Conservation (phyloP, 2,888 invertebrate species). For the Andrena hattorfiana region DNA sequence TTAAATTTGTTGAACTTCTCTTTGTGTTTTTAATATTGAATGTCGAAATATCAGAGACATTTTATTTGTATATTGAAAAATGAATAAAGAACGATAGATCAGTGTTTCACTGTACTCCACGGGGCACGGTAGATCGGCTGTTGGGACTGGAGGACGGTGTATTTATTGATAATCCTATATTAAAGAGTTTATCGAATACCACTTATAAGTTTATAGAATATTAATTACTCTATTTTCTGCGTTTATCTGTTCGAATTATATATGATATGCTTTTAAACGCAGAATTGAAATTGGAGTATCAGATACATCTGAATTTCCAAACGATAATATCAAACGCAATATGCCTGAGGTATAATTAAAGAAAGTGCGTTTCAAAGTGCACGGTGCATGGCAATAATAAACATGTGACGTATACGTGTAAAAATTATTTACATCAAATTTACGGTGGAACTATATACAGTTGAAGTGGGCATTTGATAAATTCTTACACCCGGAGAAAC, state of each 20-base stretch:
- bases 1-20: neutral
- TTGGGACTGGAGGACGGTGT: conserved; percentile 14
- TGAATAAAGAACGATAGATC: conserved; percentile 21
- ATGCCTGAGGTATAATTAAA: neutral
- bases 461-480: conserved; percentile 57
- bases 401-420: conserved; percentile 59
- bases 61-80: neutral
- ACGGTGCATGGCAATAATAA: conserved; percentile 61
- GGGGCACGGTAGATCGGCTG: conserved; percentile 19
- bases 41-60: neutral
- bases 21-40: neutral
- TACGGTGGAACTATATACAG: conserved; percentile 62
- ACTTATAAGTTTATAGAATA: conserved; percentile 1
- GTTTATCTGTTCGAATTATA: neutral
- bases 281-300: neutral
- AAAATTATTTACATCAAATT: conserved; percentile 67
- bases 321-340: neutral
- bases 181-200: conserved; percentile 60
- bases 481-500: conserved; percentile 22
- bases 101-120: conserved; percentile 8
- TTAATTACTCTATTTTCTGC: neutral
- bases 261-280: neutral
- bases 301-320: neutral
- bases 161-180: conserved; percentile 28
- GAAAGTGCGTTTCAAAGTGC: conserved; percentile 60